These are phyloP conservation scores for Odobenus rosmarus DNA, from an alignment of 2,113 vertebrate species.

Conservation along the genomic window DNA sequence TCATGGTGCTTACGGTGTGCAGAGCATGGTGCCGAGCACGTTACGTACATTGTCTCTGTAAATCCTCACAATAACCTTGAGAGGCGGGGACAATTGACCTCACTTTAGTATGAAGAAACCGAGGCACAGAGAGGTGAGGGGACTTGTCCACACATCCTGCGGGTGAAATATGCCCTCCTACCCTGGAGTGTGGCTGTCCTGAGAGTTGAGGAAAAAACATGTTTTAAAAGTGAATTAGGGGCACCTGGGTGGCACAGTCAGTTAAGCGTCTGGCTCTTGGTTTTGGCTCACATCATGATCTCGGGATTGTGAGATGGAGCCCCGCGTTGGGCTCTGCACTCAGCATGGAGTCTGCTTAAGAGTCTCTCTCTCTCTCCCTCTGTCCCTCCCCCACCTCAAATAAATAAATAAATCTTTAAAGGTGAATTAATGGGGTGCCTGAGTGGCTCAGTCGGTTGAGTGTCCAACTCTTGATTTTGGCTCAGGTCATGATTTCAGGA, in stretches of 20 bases:
- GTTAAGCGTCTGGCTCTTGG: not conserved
- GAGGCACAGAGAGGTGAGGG: not conserved
- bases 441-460: not conserved
- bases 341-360: not conserved
- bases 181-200: not conserved
- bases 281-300: not conserved
- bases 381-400: too few relatives aligned
- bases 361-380: not conserved
- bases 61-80: not conserved
- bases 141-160: not conserved
- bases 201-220: not conserved
- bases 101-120: not conserved
- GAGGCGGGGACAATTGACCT: not conserved
- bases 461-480: not conserved
- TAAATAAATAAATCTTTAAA: not conserved
- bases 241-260: not conserved
- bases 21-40: not conserved
- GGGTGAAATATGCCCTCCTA: not conserved
- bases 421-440: not conserved
- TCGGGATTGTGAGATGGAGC: not conserved
- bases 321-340: not conserved
- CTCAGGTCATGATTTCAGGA: not conserved
- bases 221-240: constrained; percentile 26
- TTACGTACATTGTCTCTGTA: not conserved
- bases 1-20: too few relatives aligned